These are phyloP conservation scores for Dissostichus mawsoni DNA, from an alignment of 2,113 vertebrate genomes.

Conservation along the genomic window DNA sequence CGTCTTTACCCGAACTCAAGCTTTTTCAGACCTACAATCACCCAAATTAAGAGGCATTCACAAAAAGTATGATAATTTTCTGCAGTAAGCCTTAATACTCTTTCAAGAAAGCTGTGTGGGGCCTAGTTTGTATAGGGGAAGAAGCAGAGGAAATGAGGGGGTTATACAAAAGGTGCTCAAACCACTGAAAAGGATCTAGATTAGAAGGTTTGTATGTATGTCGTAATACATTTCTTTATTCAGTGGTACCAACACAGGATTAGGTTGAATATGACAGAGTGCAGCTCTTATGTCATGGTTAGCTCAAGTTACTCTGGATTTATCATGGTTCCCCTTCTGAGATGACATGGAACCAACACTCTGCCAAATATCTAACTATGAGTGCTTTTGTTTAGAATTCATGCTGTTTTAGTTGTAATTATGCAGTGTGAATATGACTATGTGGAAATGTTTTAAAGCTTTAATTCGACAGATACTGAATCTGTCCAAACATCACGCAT, in stretches of 20 bases:
- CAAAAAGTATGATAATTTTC: background rate
- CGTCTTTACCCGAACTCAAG: background rate
- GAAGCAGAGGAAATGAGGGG: background rate
- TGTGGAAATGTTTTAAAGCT: too few species aligned
- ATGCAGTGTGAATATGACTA: background rate
- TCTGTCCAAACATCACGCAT: too few species aligned
- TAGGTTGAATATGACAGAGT: background rate
- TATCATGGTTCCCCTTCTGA: background rate
- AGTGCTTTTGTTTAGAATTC: background rate
- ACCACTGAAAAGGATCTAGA: conserved; percentile 6
- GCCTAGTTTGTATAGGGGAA: background rate
- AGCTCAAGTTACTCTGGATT: background rate
- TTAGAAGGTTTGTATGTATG: conserved; percentile 1
- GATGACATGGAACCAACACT: conserved; percentile 12
- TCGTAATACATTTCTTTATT: background rate
- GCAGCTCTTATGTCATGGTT: background rate
- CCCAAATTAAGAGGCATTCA: conserved; percentile 19
- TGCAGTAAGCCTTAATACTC: background rate
- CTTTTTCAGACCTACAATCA: conserved; percentile 7
- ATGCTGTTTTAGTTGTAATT: background rate
- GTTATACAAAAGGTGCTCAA: conserved; percentile 27
- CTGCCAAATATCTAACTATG: background rate
- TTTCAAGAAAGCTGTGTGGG: conserved; percentile 1
- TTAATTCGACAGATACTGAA: too few species aligned
- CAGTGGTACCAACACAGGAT: conserved; percentile 6